Evolutionary conservation across 2,113 vertebrate genomes (phyloP).

Genomic region (Arvicanthis niloticus): DNA sequence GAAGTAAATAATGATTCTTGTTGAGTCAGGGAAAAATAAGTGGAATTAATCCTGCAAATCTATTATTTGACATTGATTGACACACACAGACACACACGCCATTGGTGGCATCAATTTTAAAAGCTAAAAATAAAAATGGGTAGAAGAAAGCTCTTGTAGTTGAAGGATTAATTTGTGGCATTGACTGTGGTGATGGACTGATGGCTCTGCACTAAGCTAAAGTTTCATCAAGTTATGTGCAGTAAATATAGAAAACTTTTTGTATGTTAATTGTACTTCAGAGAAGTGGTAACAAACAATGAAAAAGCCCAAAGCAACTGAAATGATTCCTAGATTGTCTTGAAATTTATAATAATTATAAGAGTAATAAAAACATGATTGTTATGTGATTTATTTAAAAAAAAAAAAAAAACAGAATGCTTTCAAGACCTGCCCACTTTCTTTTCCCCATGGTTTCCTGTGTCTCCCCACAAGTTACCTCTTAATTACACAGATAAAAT

Average conservation of each 20-base stretch:
- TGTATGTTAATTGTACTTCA: not conserved
- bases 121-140: not conserved
- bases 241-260: not conserved
- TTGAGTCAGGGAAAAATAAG: not conserved
- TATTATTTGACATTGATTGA: not conserved
- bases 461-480: not conserved
- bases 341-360: not conserved
- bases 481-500: not conserved
- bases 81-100: not conserved
- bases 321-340: not conserved
- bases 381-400: not conserved
- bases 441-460: too few relatives aligned
- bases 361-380: not conserved
- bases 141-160: not conserved
- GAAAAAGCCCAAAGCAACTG: not conserved
- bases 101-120: not conserved
- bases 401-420: not conserved
- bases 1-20: not conserved
- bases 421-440: not conserved
- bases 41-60: not conserved
- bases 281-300: not conserved
- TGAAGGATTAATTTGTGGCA: too few relatives aligned
- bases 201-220: not conserved
- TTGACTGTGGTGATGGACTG: not conserved
- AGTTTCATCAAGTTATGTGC: not conserved